Evolutionary conservation across 2,888 invertebrate genomes (phyloP).

Genomic region (Dicranocentrus wangi): DNA sequence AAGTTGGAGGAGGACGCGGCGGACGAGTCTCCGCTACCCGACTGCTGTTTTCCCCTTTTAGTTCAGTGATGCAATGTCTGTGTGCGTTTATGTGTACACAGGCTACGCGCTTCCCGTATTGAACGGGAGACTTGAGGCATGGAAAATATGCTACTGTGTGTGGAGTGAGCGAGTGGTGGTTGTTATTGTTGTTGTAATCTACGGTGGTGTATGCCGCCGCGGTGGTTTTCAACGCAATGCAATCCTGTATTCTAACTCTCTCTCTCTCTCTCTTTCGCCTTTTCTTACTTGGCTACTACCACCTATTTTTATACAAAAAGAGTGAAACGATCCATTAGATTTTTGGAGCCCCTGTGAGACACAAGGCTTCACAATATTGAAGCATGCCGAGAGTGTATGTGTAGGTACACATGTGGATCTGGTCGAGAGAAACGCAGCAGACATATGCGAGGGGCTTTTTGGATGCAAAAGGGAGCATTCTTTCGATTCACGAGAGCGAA

Average conservation of each 20-base stretch:
- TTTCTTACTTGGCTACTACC: background rate
- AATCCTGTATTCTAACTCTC: too few species aligned
- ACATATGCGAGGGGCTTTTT: too few species aligned
- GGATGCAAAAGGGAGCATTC: too few species aligned
- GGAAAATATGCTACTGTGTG: constrained; percentile 3
- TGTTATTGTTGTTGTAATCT: constrained; percentile 21
- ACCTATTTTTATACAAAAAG: background rate
- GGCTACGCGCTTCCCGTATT: too few species aligned
- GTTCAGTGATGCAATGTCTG: too few species aligned
- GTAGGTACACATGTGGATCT: too few species aligned
- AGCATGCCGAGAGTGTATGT: constrained; percentile 4
- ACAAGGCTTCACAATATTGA: constrained; percentile 32
- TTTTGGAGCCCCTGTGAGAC: constrained; percentile 34
- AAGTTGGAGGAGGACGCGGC: too few species aligned
- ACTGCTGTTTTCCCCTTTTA: too few species aligned
- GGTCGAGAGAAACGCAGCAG: too few species aligned
- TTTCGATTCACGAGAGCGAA: constrained; percentile 28
- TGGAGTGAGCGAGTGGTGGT: background rate
- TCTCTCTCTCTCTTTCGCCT: too few species aligned
- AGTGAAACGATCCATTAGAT: constrained; percentile 36
- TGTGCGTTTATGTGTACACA: too few species aligned
- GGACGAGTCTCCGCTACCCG: too few species aligned
- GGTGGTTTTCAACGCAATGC: constrained; percentile 8
- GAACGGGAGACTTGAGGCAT: background rate
- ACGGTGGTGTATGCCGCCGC: background rate